Evolutionary conservation across 2,797 vertebrate species (phyloP), one percentile per base, ranked within the genome.

Genomic region (Rousettus madagascariensis): DNA sequence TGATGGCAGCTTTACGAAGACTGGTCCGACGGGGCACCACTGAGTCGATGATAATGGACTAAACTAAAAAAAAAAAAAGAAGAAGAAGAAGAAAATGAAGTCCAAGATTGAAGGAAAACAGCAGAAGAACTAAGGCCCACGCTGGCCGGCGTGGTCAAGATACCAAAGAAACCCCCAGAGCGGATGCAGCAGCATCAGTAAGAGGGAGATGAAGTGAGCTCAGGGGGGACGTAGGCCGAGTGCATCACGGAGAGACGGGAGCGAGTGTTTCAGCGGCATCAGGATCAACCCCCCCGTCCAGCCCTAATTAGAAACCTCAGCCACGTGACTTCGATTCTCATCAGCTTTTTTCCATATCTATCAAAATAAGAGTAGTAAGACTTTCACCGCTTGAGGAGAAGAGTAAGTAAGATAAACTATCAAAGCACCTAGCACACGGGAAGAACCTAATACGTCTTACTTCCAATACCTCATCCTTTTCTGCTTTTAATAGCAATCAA

Each of bases 181-280:
- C 28, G 12, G 53, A 36, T 6, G 2, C 22, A 75, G 66, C n/a
- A 16, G n/a, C 8, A 4, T 10, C 17, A 0, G 16, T 8, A 20
- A 41, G 55, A 8, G 8, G 26, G 17, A 46, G 11, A 38, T 7
- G 16, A 30, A 55, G 49, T 16, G 3, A 28, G 20, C 2, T 19
- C 12, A 7, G 12, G 6, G 10, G 22, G 59, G 6, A 15, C 1
- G 3, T 1, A 5, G 15, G 16, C 26, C 2, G 1, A 46, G 71
- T 16, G 16, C 38, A 12, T 4, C 11, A 10, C 2, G 9, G 11
- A 33, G 33, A 94, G 9, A 22, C 3, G 0, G 2, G 3, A 38
- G 74, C 8, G 4, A 83, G 36, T 17, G 20, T 2, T 5, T 17
- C 12, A 0, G 11, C 3, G 26, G 7, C 41, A 15, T 28, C 0